Conservation (phyloP, 2,888 invertebrate genomes). For the Esperia sulphurella region DNA sequence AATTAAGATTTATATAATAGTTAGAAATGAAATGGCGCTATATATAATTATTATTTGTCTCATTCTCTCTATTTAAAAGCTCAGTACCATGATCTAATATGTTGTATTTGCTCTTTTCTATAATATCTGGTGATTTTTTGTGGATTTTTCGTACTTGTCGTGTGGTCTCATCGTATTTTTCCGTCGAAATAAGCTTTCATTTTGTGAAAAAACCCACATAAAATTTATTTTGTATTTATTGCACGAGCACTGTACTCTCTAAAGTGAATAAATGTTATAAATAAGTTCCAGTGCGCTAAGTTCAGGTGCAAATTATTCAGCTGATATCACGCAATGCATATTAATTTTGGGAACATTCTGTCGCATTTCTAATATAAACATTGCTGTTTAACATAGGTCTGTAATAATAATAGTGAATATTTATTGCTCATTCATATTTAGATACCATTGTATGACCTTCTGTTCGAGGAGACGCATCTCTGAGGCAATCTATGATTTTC, state of each 20-base stretch:
- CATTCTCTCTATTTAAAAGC: too few relatives aligned
- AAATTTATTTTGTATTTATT: background rate
- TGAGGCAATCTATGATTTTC: background rate
- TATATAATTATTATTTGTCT: too few relatives aligned
- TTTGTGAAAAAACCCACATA: background rate
- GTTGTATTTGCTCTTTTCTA: background rate
- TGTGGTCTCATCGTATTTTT: conserved; percentile 2
- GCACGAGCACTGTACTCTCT: background rate
- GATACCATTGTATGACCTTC: background rate
- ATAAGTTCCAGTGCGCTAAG: background rate
- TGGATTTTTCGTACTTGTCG: background rate
- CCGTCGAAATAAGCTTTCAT: background rate
- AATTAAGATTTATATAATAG: too few relatives aligned
- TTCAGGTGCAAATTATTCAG: background rate
- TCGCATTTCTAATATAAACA: conserved; percentile 36
- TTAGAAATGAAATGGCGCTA: too few relatives aligned
- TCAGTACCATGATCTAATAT: too few relatives aligned
- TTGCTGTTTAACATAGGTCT: conserved; percentile 15
- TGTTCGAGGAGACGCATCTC: background rate
- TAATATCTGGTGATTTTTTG: background rate
- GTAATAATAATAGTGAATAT: background rate
- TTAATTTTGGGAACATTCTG: conserved; percentile 25
- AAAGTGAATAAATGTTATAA: background rate
- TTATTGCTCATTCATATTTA: background rate
- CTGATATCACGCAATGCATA: conserved; percentile 33